These are phyloP conservation scores for Desmodus rotundus DNA, from an alignment of 2,113 vertebrate genomes.

Conservation along the genomic window DNA sequence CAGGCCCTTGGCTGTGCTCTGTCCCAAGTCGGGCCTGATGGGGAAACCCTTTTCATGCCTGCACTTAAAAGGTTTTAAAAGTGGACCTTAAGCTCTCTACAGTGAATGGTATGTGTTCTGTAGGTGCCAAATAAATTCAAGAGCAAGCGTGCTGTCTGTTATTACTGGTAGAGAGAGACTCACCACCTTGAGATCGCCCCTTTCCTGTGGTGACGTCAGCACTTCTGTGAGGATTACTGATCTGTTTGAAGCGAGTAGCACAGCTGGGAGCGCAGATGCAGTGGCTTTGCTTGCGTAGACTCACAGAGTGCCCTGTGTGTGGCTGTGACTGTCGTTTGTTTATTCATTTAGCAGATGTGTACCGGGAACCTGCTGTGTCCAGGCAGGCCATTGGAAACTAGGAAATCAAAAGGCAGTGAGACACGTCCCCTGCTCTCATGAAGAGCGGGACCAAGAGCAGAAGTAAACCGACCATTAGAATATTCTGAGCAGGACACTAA, in stretches of 20 bases:
- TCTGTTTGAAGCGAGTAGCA: background rate
- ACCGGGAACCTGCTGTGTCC: background rate
- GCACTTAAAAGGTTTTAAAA: constrained; percentile 28
- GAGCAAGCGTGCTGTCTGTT: background rate
- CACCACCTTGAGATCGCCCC: background rate
- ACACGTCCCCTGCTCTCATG: too few species aligned
- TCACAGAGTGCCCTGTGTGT: background rate
- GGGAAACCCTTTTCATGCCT: background rate
- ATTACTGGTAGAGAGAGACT: background rate
- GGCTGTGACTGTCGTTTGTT: background rate
- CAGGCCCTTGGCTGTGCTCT: background rate
- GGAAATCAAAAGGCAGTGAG: background rate
- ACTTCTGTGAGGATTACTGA: background rate
- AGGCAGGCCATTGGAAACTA: background rate
- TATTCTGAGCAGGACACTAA: background rate
- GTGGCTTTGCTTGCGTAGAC: background rate
- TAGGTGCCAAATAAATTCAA: constrained; percentile 26
- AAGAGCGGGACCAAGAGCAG: background rate
- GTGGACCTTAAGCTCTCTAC: background rate
- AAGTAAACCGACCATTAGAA: background rate
- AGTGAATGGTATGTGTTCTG: background rate
- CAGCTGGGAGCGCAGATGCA: background rate
- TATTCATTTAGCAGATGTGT: background rate
- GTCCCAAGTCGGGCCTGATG: background rate
- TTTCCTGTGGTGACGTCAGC: background rate